Evolutionary conservation across 2,113 vertebrate species (phyloP).

Genomic region (Bos indicus): DNA sequence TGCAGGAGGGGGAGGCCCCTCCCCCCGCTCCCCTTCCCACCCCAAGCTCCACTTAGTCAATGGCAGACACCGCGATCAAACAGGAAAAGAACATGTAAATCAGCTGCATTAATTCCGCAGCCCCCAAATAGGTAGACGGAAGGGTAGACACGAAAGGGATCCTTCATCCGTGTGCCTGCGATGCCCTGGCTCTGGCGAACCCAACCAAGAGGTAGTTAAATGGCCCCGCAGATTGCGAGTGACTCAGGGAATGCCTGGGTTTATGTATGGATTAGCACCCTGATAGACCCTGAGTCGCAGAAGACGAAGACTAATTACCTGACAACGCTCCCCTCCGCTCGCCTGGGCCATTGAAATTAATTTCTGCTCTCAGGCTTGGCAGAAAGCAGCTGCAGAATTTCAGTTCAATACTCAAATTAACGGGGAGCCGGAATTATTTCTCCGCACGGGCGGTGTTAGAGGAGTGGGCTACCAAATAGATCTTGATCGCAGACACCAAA

Average conservation of each 20-base stretch:
- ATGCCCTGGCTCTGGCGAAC: constrained; percentile 61
- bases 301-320: constrained; percentile 97
- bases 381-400: constrained; percentile 87
- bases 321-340: constrained; percentile 90
- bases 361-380: constrained; percentile 89
- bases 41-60: constrained; percentile 83
- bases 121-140: constrained; percentile 77
- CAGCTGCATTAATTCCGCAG: constrained; percentile 79
- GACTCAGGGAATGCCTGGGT: constrained; percentile 82
- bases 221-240: constrained; percentile 79
- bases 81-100: constrained; percentile 81
- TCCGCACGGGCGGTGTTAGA: constrained; percentile 78
- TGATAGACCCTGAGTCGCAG: constrained; percentile 91
- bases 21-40: not conserved
- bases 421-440: constrained; percentile 87
- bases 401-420: constrained; percentile 91
- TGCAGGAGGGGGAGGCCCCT: constrained; percentile 67
- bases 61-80: constrained; percentile 78
- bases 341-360: constrained; percentile 95
- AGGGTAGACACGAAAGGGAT: constrained; percentile 75
- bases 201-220: constrained; percentile 81
- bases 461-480: constrained; percentile 82
- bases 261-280: constrained; percentile 93
- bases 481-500: constrained; percentile 78
- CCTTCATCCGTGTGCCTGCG: constrained; percentile 60